Base-by-base conservation (phyloP, 2,888 invertebrate genomes). In the Junonia oenone region DNA sequence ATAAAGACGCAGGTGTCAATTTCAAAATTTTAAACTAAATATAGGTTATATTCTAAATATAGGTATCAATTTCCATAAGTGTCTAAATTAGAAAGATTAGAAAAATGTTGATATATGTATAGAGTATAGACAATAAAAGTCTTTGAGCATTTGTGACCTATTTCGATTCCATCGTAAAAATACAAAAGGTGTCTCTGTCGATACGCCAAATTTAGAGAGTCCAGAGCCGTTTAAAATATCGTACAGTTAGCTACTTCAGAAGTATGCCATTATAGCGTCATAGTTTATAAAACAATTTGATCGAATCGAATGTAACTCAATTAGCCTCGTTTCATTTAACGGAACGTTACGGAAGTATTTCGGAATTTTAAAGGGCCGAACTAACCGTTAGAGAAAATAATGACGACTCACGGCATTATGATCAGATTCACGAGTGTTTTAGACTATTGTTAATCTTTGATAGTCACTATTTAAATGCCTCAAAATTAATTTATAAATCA, bases 311-410 rank as follows among this genome's bases (percentile, higher is more conserved):
- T 55, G 46, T 52, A 49, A 58, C 48, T 45, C 51, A 58, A 60
- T 60, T 60, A 58, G 52, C 55, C 55, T 45, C 55, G 46, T 58
- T 60, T 27, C 47, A 37, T 49, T 53, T 40, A 40, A 54, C 22
- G 51, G 31, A 56, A 26, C 43, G 51, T 11, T 14, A 50, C 27
- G 35, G 4, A 45, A 29, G 46, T 45, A 52, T 52, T 50, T 47
- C 26, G 33, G 45, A 45, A 52, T 52, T n/a, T 47, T 17, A 51
- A 51, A 56, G 51, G 40, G 51, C 56, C 51, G 46, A 14, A 46
- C 48, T 43, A 15, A 55, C 60, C 60, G 60, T 61, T 58, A 60
- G 46, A 43, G 53, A 56, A 55, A 45, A 45, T n/a, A 19, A 55
- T 50, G 38, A 26, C 45, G 37, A 52, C 43, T 54, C 40, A 35